Percentiles rank a stretch among this genome's conserved stretches.
Conservation (phyloP, 1,140 invertebrate species). For the Apis cerana region DNA sequence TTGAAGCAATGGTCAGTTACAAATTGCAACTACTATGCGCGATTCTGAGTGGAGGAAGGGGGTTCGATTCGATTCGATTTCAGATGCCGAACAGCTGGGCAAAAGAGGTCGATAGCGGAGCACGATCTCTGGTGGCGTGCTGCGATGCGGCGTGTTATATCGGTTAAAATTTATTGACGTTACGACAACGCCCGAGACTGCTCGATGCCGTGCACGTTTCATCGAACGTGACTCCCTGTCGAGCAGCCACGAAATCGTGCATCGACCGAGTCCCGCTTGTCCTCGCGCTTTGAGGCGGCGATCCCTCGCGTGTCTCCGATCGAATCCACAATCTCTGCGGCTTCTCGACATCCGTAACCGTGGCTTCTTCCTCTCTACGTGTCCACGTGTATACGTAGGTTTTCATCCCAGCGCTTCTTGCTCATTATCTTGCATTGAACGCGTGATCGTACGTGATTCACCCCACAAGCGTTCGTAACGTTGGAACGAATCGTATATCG, state of each 20-base stretch:
- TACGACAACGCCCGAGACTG: slow-evolving; percentile 43
- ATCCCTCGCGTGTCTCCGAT: background rate
- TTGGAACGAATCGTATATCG: background rate
- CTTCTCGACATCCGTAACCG: background rate
- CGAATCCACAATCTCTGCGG: slow-evolving; percentile 14
- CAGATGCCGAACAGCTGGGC: slow-evolving; percentile 12
- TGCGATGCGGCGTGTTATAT: slow-evolving; percentile 51
- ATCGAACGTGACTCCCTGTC: slow-evolving; percentile 60
- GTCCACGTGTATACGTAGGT: background rate
- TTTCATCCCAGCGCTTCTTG: background rate
- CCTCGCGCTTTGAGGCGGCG: slow-evolving; percentile 36
- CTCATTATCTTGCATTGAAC: slow-evolving; percentile 32
- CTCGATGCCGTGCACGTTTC: slow-evolving; percentile 62
- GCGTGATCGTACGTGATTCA: background rate
- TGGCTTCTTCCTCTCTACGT: background rate
- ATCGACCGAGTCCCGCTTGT: slow-evolving; percentile 40
- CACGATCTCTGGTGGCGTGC: slow-evolving; percentile 18
- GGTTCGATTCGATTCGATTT: slow-evolving; percentile 21
- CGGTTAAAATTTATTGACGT: slow-evolving; percentile 61
- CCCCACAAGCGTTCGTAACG: background rate
- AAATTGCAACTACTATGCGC: background rate
- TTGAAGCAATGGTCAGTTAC: background rate
- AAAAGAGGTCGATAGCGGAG: slow-evolving; percentile 4
- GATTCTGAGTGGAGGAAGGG: background rate
- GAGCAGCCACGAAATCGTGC: slow-evolving; percentile 54